phyloP scores from a whole-genome alignment of 2,888 invertebrate species.

The Nomada hirtipes region DNA sequence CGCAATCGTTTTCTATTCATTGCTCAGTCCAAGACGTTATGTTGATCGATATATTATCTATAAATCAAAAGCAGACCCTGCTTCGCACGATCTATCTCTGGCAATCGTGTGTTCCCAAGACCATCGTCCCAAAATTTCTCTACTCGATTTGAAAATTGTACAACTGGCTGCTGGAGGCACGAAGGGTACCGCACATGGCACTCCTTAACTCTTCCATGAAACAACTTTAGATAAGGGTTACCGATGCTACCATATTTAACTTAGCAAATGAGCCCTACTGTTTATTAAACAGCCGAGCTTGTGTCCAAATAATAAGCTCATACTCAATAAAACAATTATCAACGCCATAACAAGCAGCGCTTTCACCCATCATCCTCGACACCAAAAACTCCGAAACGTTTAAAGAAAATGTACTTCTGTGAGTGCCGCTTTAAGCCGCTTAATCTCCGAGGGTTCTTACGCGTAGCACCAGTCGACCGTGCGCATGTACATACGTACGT shows the following conservation, averaged over 20 bases:
- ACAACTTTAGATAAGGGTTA: not conserved
- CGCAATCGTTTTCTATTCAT: constrained; percentile 27
- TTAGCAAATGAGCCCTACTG: too few relatives aligned
- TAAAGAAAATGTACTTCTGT: not conserved
- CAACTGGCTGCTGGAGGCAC: constrained; percentile 13
- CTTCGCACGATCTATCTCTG: not conserved
- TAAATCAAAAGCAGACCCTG: constrained; percentile 15
- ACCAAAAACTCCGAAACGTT: too few relatives aligned
- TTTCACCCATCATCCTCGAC: too few relatives aligned
- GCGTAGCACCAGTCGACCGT: not conserved
- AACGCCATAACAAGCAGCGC: too few relatives aligned
- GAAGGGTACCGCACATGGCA: constrained; percentile 7
- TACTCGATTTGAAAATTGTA: constrained; percentile 12
- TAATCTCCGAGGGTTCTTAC: not conserved
- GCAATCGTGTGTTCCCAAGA: not conserved
- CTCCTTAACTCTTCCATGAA: constrained; percentile 21
- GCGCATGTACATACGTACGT: not conserved
- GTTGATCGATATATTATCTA: constrained; percentile 53
- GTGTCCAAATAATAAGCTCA: too few relatives aligned
- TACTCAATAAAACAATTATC: too few relatives aligned
- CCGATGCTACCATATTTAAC: too few relatives aligned
- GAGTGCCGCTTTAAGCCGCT: constrained; percentile 12
- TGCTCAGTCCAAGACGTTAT: constrained; percentile 27
- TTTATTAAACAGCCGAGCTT: too few relatives aligned
- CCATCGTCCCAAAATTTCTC: constrained; percentile 4